phyloP scores from a whole-genome alignment of 1,140 invertebrate species.

The Thalassaphorura encarpata region DNA sequence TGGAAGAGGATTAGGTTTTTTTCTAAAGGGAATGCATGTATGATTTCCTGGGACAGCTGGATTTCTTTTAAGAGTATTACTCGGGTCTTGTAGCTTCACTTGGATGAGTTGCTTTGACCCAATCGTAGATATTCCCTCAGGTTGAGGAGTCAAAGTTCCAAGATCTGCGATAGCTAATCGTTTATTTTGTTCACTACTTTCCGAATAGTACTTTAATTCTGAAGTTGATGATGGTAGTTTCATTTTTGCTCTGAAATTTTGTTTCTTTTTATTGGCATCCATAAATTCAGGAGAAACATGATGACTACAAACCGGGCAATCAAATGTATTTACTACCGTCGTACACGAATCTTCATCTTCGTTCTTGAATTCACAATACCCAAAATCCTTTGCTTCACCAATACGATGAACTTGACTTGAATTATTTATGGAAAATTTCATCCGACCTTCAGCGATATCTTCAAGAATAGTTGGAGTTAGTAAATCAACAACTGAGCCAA shows the following conservation, averaged over 20 bases:
- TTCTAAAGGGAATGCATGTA: too few relatives aligned
- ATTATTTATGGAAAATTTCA: slow-evolving; percentile 28
- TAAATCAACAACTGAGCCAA: slow-evolving; percentile 26
- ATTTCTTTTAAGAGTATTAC: too few relatives aligned
- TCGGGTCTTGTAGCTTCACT: too few relatives aligned
- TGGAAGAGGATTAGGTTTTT: background rate
- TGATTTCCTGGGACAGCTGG: too few relatives aligned
- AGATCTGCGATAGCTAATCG: too few relatives aligned
- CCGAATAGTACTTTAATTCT: too few relatives aligned
- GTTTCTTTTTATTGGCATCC: slow-evolving; percentile 3
- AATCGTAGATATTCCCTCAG: too few relatives aligned
- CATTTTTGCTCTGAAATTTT: too few relatives aligned
- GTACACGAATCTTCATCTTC: slow-evolving; percentile 28
- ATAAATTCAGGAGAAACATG: slow-evolving; percentile 24
- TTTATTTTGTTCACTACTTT: too few relatives aligned
- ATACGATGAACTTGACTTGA: slow-evolving; percentile 22
- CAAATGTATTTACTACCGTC: slow-evolving; percentile 20
- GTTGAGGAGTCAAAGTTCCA: too few relatives aligned
- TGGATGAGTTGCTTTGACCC: too few relatives aligned
- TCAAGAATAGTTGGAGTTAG: slow-evolving; percentile 24
- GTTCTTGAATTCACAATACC: slow-evolving; percentile 21
- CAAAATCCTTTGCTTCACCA: slow-evolving; percentile 25
- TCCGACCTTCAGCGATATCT: background rate
- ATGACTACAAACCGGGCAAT: slow-evolving; percentile 29
- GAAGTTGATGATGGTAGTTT: too few relatives aligned